These are phyloP conservation scores for Heliothis peltigera DNA, from an alignment of 2,888 invertebrate species.

Conservation along the genomic window DNA sequence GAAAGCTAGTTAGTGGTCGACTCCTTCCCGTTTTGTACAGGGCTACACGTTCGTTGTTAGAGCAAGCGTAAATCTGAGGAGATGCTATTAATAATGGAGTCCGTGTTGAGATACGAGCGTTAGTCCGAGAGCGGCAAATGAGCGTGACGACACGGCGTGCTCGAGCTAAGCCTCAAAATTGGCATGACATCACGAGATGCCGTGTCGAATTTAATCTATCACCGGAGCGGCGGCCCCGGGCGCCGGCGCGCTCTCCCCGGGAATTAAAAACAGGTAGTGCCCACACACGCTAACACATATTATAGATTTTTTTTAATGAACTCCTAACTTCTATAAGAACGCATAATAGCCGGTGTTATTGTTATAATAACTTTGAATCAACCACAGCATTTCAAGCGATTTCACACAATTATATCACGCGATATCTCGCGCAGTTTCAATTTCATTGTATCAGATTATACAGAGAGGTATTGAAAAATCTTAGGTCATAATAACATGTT, in stretches of 20 bases:
- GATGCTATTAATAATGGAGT: constrained; percentile 74
- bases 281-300: constrained; percentile 79
- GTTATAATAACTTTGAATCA: constrained; percentile 72
- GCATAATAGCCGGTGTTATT: constrained; percentile 71
- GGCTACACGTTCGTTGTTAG: constrained; percentile 42
- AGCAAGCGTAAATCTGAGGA: constrained; percentile 58
- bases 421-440: constrained; percentile 53
- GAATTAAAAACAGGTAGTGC: constrained; percentile 84
- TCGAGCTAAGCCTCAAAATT: constrained; percentile 80
- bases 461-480: not conserved
- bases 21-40: constrained; percentile 46
- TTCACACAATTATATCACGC: constrained; percentile 68
- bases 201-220: constrained; percentile 90
- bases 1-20: constrained; percentile 67
- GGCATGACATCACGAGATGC: constrained; percentile 89
- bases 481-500: not conserved
- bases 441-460: constrained; percentile 7
- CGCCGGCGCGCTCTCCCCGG: constrained; percentile 76
- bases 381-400: constrained; percentile 61
- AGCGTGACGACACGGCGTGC: constrained; percentile 82
- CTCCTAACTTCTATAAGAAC: constrained; percentile 74
- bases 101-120: constrained; percentile 70
- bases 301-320: constrained; percentile 66
- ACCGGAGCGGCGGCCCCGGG: constrained; percentile 80
- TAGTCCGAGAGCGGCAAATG: constrained; percentile 72